Conservation (phyloP, 2,113 vertebrate genomes). For the Ploceus nigricollis region DNA sequence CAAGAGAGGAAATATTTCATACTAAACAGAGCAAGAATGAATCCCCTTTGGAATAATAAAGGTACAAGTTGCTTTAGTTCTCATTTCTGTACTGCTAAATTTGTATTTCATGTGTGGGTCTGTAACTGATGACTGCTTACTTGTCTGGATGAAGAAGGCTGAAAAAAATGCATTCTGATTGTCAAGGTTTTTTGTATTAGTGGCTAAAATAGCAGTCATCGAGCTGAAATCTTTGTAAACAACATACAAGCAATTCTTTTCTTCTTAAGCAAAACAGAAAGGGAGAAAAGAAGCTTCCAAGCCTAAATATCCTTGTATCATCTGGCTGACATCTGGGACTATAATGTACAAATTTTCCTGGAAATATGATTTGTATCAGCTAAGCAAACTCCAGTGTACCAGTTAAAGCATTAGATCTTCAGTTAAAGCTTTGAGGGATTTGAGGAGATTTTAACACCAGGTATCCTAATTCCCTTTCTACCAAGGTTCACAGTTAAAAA, state of each 20-base stretch:
- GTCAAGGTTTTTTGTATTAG: conserved; percentile 72
- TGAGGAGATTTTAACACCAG: conserved; percentile 54
- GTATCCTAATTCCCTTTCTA: conserved; percentile 43
- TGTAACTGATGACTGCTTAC: conserved; percentile 73
- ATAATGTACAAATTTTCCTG: conserved; percentile 7
- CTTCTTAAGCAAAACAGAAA: conserved; percentile 54
- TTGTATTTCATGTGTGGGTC: conserved; percentile 71
- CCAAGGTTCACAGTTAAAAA: not conserved
- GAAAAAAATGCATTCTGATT: conserved; percentile 65
- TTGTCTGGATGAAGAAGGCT: conserved; percentile 62
- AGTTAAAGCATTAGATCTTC: conserved; percentile 19
- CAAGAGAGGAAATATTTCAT: conserved; percentile 71
- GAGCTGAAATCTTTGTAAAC: conserved; percentile 60
- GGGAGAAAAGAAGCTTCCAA: conserved; percentile 32
- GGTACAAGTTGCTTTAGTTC: conserved; percentile 78
- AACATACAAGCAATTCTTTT: conserved; percentile 41
- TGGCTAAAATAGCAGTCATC: conserved; percentile 62
- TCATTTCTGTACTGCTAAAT: conserved; percentile 73
- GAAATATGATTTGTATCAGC: conserved; percentile 37
- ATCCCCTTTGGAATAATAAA: conserved; percentile 74
- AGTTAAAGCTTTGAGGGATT: conserved; percentile 40
- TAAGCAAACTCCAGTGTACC: conserved; percentile 9
- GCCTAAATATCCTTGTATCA: conserved; percentile 33
- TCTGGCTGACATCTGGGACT: conserved; percentile 34
- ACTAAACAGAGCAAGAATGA: conserved; percentile 68